phyloP scores from a whole-genome alignment of 2,797 vertebrate genomes.

The Pempheris klunzingeri region DNA sequence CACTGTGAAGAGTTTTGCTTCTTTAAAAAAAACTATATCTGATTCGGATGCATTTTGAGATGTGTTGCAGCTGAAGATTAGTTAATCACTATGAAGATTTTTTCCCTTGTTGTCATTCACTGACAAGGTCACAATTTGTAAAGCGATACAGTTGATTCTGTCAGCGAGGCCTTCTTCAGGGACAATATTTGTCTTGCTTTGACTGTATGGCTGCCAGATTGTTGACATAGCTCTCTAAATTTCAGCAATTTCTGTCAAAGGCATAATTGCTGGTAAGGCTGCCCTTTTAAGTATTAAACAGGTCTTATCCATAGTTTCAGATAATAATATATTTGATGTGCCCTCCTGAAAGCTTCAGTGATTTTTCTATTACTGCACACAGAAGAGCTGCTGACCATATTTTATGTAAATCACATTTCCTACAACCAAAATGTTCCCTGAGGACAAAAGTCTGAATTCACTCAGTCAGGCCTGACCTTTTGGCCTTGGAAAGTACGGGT shows the following conservation, averaged over 20 bases:
- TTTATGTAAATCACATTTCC: constrained; percentile 67
- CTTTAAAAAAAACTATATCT: too few species aligned
- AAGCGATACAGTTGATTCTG: constrained; percentile 46
- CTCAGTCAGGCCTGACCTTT: constrained; percentile 69
- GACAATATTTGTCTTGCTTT: constrained; percentile 35
- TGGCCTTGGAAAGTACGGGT: constrained; percentile 61
- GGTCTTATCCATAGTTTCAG: constrained; percentile 18
- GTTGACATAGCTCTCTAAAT: constrained; percentile 30
- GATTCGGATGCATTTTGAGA: constrained; percentile 3
- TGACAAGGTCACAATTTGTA: constrained; percentile 44
- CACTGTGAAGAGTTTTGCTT: background rate
- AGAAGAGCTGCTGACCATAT: constrained; percentile 59
- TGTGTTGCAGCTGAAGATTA: constrained; percentile 15
- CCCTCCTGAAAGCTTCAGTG: constrained; percentile 9
- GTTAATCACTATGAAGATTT: constrained; percentile 7
- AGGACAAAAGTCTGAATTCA: constrained; percentile 66
- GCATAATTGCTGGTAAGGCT: constrained; percentile 7
- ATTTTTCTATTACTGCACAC: constrained; percentile 53
- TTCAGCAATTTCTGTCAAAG: constrained; percentile 44
- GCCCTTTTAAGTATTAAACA: constrained; percentile 7
- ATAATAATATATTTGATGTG: constrained; percentile 31
- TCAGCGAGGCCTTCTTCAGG: constrained; percentile 14
- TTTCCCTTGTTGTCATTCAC: constrained; percentile 1
- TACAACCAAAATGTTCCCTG: constrained; percentile 52
- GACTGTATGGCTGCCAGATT: constrained; percentile 14